Conservation (phyloP, 23 tunicate species). For the Clavelina lepadiformis region DNA sequence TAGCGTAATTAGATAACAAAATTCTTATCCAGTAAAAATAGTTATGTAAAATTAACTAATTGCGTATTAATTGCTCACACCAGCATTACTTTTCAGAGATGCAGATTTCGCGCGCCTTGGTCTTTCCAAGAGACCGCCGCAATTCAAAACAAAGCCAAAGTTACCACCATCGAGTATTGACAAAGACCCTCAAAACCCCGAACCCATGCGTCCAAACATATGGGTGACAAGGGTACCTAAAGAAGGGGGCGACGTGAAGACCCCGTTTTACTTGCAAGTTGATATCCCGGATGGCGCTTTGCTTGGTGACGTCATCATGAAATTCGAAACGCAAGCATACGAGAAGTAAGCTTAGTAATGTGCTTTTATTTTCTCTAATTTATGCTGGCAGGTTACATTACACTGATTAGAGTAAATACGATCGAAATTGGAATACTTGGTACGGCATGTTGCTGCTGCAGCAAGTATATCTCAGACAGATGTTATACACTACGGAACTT, state of each 20-base stretch:
- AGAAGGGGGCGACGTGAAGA: slow-evolving; percentile 49
- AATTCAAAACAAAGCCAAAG: slow-evolving; percentile 6
- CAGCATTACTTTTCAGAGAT: slow-evolving; percentile 10
- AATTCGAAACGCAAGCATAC: slow-evolving; percentile 62
- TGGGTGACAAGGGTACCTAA: slow-evolving; percentile 53
- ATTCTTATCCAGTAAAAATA: too few relatives aligned
- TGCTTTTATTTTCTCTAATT: too few relatives aligned
- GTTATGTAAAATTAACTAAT: too few relatives aligned
- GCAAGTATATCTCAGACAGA: too few relatives aligned
- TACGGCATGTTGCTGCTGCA: too few relatives aligned
- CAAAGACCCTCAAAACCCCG: slow-evolving; percentile 35
- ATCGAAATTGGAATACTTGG: too few relatives aligned
- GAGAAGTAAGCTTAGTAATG: slow-evolving; percentile 71
- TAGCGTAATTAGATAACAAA: too few relatives aligned
- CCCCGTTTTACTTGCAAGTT: slow-evolving; percentile 82
- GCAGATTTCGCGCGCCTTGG: slow-evolving; percentile 42
- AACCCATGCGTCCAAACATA: slow-evolving; percentile 45
- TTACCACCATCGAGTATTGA: slow-evolving; percentile 6
- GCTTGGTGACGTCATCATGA: slow-evolving; percentile 67
- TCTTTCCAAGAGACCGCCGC: slow-evolving; percentile 20
- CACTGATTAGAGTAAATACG: too few relatives aligned
- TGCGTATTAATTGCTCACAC: too few relatives aligned
- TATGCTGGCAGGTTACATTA: too few relatives aligned
- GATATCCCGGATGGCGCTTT: slow-evolving; percentile 80
- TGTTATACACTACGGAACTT: too few relatives aligned